Conservation (phyloP, 2,888 invertebrate genomes). For the Lasioglossum vierecki region DNA sequence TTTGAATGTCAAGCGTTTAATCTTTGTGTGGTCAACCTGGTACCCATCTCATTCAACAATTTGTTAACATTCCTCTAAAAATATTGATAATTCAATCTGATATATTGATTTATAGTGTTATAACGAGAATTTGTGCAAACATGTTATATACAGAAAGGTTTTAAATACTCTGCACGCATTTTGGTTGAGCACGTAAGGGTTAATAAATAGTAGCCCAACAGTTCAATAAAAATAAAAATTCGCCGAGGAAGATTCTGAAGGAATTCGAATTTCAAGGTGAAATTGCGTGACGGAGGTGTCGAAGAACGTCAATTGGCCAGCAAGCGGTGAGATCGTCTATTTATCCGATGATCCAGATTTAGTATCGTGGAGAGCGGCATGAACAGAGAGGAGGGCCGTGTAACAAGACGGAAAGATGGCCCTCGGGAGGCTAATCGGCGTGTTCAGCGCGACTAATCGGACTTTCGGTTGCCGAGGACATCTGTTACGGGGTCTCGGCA, state of each 20-base stretch:
- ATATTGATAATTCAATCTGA: too few species aligned
- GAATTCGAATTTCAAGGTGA: background rate
- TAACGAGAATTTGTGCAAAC: too few species aligned
- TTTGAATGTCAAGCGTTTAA: too few species aligned
- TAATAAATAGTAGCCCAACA: too few species aligned
- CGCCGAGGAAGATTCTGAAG: background rate
- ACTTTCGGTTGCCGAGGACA: slow-evolving; percentile 55
- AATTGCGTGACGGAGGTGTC: background rate
- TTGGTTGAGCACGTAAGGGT: too few species aligned
- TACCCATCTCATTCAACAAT: too few species aligned
- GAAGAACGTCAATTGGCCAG: background rate
- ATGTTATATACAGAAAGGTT: too few species aligned
- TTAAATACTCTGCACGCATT: too few species aligned
- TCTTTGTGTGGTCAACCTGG: too few species aligned
- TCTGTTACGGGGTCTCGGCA: slow-evolving; percentile 55
- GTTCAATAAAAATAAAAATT: background rate
- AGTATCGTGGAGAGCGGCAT: background rate
- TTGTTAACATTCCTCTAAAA: too few species aligned
- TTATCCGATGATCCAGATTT: slow-evolving; percentile 13
- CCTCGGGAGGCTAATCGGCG: slow-evolving; percentile 52
- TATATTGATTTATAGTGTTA: too few species aligned
- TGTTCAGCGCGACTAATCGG: slow-evolving; percentile 58
- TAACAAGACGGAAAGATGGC: slow-evolving; percentile 31
- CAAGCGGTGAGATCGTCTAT: background rate
- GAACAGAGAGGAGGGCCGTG: background rate